Evolutionary conservation across 1,140 invertebrate genomes (phyloP).

Genomic region (Eciton burchellii): DNA sequence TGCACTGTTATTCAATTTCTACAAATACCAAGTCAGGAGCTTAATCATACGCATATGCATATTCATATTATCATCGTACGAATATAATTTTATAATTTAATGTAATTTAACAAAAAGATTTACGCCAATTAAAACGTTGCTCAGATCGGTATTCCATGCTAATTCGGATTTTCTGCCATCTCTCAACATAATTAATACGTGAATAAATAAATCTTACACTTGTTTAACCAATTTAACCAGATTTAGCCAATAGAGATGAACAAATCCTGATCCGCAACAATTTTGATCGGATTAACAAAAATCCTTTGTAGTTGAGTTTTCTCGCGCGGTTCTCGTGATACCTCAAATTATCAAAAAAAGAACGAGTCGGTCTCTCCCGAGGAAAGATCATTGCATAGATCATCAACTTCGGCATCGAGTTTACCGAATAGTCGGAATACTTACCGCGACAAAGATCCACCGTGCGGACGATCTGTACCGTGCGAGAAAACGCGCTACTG

Average conservation of each 20-base stretch:
- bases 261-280: not conserved
- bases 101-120: not conserved
- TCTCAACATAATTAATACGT: not conserved
- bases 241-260: not conserved
- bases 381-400: slow-evolving; percentile 14
- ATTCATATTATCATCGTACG: too few species aligned
- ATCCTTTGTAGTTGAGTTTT: not conserved
- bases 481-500: not conserved
- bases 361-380: not conserved
- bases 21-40: not conserved
- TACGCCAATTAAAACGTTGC: not conserved
- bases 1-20: slow-evolving; percentile 14
- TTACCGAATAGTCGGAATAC: slow-evolving; percentile 28
- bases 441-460: not conserved
- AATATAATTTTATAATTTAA: not conserved
- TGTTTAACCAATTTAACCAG: not conserved
- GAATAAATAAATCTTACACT: not conserved
- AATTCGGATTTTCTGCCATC: not conserved
- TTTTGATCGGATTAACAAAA: not conserved
- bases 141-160: not conserved
- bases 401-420: not conserved
- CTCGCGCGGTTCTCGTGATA: not conserved
- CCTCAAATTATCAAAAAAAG: not conserved
- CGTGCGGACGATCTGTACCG: not conserved
- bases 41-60: too few species aligned